These are phyloP conservation scores for Catostomus latipinnis DNA, from an alignment of 2,797 vertebrate genomes.

Conservation along the genomic window DNA sequence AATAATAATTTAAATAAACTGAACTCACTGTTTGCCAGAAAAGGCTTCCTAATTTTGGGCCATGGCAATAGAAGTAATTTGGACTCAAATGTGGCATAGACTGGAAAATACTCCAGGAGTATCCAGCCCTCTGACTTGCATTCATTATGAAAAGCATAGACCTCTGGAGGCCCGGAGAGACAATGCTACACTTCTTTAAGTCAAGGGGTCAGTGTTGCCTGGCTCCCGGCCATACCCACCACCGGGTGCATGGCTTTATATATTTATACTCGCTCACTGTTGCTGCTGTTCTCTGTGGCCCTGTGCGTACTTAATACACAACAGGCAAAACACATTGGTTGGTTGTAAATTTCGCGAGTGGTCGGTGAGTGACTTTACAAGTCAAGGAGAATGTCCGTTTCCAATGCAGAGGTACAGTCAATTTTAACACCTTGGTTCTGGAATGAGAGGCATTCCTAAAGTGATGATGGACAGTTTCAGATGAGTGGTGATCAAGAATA, in stretches of 20 bases:
- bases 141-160: conserved; percentile 44
- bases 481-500: neutral
- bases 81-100: conserved; percentile 36
- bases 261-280: conserved; percentile 64
- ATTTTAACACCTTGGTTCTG: conserved; percentile 25
- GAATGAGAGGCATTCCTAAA: neutral
- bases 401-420: conserved; percentile 63
- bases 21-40: neutral
- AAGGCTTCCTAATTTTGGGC: neutral
- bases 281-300: conserved; percentile 37
- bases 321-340: neutral
- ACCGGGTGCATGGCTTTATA: conserved; percentile 54
- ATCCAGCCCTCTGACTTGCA: conserved; percentile 60
- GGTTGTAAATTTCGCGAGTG: neutral
- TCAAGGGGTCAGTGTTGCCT: conserved; percentile 55
- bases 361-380: neutral
- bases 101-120: conserved; percentile 12
- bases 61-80: neutral
- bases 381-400: neutral
- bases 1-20: no score
- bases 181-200: conserved; percentile 72
- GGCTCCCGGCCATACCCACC: conserved; percentile 68
- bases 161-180: conserved; percentile 58
- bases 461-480: conserved; percentile 54
- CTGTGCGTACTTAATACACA: neutral